A percentile compares a stretch with the other conserved stretches of the same genome.
These are phyloP conservation scores for Machimus rusticus DNA, from an alignment of 2,888 invertebrate species.

Conservation along the genomic window DNA sequence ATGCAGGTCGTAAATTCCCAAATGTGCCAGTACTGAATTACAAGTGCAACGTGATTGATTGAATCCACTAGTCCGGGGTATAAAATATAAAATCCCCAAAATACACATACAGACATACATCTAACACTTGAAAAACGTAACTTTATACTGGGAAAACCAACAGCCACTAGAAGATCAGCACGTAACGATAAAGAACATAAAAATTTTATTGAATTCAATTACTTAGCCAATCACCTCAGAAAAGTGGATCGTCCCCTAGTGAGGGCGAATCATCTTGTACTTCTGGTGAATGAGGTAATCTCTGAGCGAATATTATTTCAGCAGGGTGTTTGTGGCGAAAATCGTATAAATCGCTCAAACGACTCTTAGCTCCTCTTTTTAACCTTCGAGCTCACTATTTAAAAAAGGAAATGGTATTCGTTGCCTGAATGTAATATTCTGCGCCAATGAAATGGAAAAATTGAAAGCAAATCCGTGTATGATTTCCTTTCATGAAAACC, in stretches of 20 bases:
- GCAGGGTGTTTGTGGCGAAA: background rate
- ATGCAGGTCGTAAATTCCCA: constrained; percentile 1
- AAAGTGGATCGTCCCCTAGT: background rate
- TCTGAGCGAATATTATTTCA: background rate
- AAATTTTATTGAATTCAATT: constrained; percentile 20
- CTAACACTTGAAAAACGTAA: background rate
- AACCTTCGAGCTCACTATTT: background rate
- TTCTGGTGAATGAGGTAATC: background rate
- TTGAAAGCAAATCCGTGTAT: background rate
- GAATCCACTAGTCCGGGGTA: background rate
- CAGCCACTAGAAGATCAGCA: background rate
- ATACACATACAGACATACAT: background rate
- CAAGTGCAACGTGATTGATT: constrained; percentile 1
- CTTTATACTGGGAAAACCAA: background rate
- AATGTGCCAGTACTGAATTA: constrained; percentile 3
- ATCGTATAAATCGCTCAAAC: background rate
- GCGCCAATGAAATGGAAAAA: background rate
- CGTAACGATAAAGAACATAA: background rate
- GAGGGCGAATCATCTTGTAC: background rate
- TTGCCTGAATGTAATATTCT: background rate
- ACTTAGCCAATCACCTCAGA: background rate
- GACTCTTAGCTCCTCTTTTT: background rate
- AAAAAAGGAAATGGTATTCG: background rate
- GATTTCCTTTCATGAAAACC: background rate
- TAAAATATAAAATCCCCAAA: background rate